Conservation (phyloP, 2,888 invertebrate species). For the Drosophila demipolita region DNA sequence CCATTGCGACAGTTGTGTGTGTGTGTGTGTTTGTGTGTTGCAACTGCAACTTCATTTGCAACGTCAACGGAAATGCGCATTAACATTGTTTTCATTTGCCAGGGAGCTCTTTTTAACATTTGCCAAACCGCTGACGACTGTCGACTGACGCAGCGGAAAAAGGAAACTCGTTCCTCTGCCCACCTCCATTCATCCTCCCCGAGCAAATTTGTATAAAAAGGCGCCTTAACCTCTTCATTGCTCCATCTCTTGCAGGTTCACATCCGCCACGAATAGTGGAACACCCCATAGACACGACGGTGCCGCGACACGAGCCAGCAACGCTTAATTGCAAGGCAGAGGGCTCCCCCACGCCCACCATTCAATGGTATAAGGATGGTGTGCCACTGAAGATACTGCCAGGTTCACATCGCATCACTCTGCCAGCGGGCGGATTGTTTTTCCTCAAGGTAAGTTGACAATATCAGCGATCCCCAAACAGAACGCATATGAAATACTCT, state of each 20-base stretch:
- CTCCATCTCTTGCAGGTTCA: constrained; percentile 84
- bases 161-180: constrained; percentile 28
- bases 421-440: constrained; percentile 93
- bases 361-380: constrained; percentile 93
- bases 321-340: constrained; percentile 96
- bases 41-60: constrained; percentile 80
- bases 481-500: background rate
- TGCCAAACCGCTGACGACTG: constrained; percentile 71
- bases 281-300: constrained; percentile 95
- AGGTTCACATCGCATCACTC: constrained; percentile 89
- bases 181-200: background rate
- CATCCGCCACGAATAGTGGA: constrained; percentile 94
- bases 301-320: constrained; percentile 95
- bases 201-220: constrained; percentile 58
- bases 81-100: constrained; percentile 79
- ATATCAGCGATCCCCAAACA: background rate
- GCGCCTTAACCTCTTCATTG: constrained; percentile 61
- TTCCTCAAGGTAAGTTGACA: constrained; percentile 87
- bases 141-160: constrained; percentile 71
- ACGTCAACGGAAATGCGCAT: constrained; percentile 80
- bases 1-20: constrained; percentile 54
- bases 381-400: constrained; percentile 87
- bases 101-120: constrained; percentile 64
- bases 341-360: constrained; percentile 91
- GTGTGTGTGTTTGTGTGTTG: constrained; percentile 59